Evolutionary conservation across 2,888 invertebrate genomes (phyloP).

Genomic region (Creontiades dilutus): DNA sequence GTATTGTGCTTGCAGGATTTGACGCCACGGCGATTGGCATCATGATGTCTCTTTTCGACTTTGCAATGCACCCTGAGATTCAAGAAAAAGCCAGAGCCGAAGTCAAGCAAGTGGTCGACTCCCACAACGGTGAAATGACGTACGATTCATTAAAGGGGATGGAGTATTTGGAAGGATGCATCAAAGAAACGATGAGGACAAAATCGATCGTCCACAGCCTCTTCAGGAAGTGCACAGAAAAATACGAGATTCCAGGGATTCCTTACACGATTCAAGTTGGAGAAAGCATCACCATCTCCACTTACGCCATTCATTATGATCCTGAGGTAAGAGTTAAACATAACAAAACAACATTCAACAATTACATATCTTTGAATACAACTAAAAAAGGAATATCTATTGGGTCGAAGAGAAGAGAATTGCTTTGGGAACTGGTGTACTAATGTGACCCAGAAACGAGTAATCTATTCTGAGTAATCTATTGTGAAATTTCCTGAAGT

Average conservation of each 20-base stretch:
- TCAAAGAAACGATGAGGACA: constrained; percentile 64
- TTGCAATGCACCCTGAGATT: constrained; percentile 43
- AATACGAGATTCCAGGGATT: constrained; percentile 39
- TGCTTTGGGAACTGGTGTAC: too few relatives aligned
- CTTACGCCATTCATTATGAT: constrained; percentile 57
- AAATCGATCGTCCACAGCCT: constrained; percentile 39
- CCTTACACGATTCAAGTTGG: constrained; percentile 58
- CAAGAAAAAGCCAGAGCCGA: constrained; percentile 64
- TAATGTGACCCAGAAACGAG: too few relatives aligned
- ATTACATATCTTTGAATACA: too few relatives aligned
- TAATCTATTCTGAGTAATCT: too few relatives aligned
- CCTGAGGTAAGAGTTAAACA: neutral
- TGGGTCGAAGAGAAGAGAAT: too few relatives aligned
- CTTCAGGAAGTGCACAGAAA: constrained; percentile 51
- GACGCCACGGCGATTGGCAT: constrained; percentile 47
- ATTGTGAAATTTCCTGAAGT: too few relatives aligned
- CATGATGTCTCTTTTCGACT: neutral
- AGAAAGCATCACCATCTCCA: constrained; percentile 10
- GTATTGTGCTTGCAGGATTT: constrained; percentile 43
- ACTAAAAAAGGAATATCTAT: too few relatives aligned
- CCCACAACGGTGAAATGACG: neutral
- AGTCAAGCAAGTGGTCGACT: neutral
- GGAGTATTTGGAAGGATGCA: constrained; percentile 62
- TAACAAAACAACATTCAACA: too few relatives aligned
- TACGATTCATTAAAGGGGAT: constrained; percentile 56